Conservation (phyloP, 92 coral and sea anemone species). For the Epizoanthus fatuus region DNA sequence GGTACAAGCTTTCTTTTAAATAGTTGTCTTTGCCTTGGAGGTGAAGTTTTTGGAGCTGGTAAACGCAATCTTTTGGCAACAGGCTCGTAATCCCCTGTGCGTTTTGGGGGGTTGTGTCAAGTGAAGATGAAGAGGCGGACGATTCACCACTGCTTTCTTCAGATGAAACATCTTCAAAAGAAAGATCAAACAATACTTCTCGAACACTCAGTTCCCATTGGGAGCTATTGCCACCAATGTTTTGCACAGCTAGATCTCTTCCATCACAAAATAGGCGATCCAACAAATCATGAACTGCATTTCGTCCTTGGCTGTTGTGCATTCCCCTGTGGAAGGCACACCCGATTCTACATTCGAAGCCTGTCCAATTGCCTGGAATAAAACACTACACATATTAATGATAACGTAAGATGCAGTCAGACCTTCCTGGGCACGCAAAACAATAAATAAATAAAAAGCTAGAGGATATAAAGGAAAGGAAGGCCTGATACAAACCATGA, state of each 20-base stretch:
- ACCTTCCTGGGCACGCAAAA: conserved; percentile 2
- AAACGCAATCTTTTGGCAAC: background rate
- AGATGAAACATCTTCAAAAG: background rate
- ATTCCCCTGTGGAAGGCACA: background rate
- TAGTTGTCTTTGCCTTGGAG: background rate
- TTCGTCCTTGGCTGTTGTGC: conserved; percentile 30
- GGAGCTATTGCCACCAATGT: background rate
- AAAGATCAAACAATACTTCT: background rate
- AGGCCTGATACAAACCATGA: conserved; percentile 6
- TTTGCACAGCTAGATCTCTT: background rate
- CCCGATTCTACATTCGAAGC: background rate
- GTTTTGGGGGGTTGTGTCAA: no score
- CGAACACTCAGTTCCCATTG: background rate
- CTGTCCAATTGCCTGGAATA: background rate
- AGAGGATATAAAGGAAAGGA: conserved; percentile 11
- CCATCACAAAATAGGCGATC: background rate
- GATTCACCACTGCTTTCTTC: background rate
- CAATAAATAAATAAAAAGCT: background rate
- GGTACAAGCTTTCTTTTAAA: conserved; percentile 3
- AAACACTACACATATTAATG: background rate
- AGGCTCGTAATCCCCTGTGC: background rate
- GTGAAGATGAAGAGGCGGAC: no score
- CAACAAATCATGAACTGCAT: background rate
- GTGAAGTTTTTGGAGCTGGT: background rate
- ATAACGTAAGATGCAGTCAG: background rate